Percentiles rank a stretch among this genome's conserved stretches.
Evolutionary conservation across 2,888 invertebrate genomes (phyloP).

Genomic region (Sphaerophoria taeniata): DNA sequence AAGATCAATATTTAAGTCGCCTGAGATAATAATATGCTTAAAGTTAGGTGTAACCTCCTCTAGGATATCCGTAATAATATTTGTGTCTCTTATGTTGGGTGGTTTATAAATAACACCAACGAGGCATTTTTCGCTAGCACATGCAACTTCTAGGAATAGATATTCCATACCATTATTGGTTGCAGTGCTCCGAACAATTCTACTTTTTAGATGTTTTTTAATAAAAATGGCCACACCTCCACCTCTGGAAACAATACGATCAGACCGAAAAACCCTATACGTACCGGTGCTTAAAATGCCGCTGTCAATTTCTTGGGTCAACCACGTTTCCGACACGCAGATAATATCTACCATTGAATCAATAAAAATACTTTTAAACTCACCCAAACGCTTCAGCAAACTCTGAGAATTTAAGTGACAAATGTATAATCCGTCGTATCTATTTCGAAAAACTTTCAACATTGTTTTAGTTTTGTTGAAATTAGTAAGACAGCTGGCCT

Average conservation of each 20-base stretch:
- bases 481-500: not conserved
- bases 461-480: not conserved
- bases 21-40: not conserved
- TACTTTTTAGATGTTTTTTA: not conserved
- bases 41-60: not conserved
- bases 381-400: not conserved
- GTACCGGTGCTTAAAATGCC: not conserved
- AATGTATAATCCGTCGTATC: not conserved
- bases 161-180: not conserved
- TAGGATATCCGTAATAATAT: not conserved
- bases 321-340: conserved; percentile 1
- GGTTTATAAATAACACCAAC: not conserved
- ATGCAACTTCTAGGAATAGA: not conserved
- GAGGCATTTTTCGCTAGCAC: not conserved
- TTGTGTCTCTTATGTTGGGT: not conserved
- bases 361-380: conserved; percentile 1
- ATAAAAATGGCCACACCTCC: not conserved
- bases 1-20: not conserved
- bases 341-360: not conserved
- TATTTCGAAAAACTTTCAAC: not conserved
- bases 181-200: not conserved
- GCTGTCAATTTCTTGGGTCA: not conserved
- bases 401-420: not conserved
- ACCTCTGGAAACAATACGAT: not conserved
- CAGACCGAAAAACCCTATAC: not conserved